These are phyloP conservation scores for Lagopus muta DNA, from an alignment of 2,113 vertebrate species.

Conservation along the genomic window DNA sequence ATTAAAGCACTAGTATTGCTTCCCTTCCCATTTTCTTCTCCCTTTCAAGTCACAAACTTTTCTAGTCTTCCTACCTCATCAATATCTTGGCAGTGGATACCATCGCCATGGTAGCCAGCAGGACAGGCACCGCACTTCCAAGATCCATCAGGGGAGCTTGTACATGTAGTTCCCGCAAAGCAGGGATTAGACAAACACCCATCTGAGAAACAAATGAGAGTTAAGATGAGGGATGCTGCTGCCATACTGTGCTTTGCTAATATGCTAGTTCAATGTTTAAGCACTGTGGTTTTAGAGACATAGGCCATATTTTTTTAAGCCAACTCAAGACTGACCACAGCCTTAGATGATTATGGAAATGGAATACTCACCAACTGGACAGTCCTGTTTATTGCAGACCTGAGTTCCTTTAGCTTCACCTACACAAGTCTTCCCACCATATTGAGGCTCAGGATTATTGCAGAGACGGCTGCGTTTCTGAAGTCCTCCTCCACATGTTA, in stretches of 20 bases:
- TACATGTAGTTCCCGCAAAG: conserved; percentile 89
- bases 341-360: not conserved
- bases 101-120: conserved; percentile 89
- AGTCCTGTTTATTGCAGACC: conserved; percentile 89
- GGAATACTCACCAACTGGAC: conserved; percentile 80
- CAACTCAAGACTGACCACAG: not conserved
- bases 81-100: conserved; percentile 90
- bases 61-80: conserved; percentile 85
- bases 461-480: conserved; percentile 91
- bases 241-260: not conserved
- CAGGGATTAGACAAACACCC: conserved; percentile 97
- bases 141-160: conserved; percentile 91
- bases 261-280: not conserved
- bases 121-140: conserved; percentile 94
- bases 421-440: conserved; percentile 90
- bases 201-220: conserved; percentile 77
- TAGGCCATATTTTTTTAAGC: not conserved
- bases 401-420: conserved; percentile 84
- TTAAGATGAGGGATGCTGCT: not conserved
- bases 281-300: not conserved
- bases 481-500: conserved; percentile 92
- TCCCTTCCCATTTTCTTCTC: not conserved
- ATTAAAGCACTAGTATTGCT: not conserved
- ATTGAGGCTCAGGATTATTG: conserved; percentile 90
- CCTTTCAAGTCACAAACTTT: not conserved